Evolutionary conservation across 2,888 invertebrate species (phyloP).

Genomic region (Euzetes globulus): DNA sequence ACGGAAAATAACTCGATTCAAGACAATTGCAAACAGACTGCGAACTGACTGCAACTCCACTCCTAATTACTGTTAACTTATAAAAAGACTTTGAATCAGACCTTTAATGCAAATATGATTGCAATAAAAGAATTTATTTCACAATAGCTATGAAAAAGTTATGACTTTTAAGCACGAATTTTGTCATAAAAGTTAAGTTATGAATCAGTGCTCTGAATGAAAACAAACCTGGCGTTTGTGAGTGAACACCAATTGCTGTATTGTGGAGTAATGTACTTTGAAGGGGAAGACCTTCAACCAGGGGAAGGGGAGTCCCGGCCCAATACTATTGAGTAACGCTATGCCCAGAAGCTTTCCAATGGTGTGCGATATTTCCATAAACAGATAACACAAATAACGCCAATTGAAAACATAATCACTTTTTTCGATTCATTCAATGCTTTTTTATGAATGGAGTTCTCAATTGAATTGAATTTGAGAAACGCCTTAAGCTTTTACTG

Average conservation of each 20-base stretch:
- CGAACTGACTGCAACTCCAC: neutral
- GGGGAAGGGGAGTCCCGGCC: neutral
- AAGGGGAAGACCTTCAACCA: neutral
- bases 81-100: too few relatives aligned
- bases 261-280: neutral
- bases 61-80: too few relatives aligned
- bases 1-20: neutral
- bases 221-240: too few relatives aligned
- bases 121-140: too few relatives aligned
- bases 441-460: neutral
- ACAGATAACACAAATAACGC: neutral
- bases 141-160: too few relatives aligned
- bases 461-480: neutral
- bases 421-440: neutral
- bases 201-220: too few relatives aligned
- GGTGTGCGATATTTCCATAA: neutral
- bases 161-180: too few relatives aligned
- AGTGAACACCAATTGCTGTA: neutral
- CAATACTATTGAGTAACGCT: neutral
- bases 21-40: neutral
- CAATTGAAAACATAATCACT: neutral
- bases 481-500: neutral
- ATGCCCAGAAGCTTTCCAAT: neutral
- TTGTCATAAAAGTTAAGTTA: too few relatives aligned
- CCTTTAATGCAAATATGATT: too few relatives aligned